These are phyloP conservation scores for Marcusenius ussheri DNA, from an alignment of 2,113 vertebrate genomes.

Conservation along the genomic window DNA sequence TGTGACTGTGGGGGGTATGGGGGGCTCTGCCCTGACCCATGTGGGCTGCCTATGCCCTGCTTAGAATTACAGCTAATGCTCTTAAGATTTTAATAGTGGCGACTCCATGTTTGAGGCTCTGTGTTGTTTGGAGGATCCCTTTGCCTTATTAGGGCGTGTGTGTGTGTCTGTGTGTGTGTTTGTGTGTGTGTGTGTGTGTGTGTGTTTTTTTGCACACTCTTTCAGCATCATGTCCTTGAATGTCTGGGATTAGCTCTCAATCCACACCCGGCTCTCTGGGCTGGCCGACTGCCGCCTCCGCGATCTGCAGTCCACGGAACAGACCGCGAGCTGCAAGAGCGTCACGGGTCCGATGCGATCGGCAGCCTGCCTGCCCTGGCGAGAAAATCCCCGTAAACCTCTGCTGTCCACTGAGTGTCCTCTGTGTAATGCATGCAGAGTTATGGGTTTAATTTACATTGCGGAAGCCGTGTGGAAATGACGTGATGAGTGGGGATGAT, in stretches of 20 bases:
- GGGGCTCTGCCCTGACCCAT: background rate
- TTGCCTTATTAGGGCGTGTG: background rate
- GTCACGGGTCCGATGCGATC: background rate
- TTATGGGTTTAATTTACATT: background rate
- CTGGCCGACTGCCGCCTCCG: background rate
- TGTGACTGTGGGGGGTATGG: background rate
- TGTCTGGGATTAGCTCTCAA: constrained; percentile 7
- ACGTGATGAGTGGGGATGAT: background rate
- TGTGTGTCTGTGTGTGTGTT: background rate
- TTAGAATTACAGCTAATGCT: background rate
- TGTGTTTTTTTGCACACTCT: background rate
- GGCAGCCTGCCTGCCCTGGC: background rate
- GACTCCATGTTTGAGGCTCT: background rate
- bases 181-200: background rate
- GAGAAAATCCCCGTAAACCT: background rate
- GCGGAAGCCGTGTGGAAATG: background rate
- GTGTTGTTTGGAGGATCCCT: background rate
- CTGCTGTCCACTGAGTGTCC: background rate
- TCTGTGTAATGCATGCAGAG: background rate
- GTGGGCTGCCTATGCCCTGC: background rate
- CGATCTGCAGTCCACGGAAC: background rate
- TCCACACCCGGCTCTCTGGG: background rate
- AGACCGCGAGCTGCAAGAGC: background rate
- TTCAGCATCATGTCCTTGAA: background rate
- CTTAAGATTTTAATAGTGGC: background rate